phyloP scores from a whole-genome alignment of 1,140 invertebrate species.

The Nephila pilipes region DNA sequence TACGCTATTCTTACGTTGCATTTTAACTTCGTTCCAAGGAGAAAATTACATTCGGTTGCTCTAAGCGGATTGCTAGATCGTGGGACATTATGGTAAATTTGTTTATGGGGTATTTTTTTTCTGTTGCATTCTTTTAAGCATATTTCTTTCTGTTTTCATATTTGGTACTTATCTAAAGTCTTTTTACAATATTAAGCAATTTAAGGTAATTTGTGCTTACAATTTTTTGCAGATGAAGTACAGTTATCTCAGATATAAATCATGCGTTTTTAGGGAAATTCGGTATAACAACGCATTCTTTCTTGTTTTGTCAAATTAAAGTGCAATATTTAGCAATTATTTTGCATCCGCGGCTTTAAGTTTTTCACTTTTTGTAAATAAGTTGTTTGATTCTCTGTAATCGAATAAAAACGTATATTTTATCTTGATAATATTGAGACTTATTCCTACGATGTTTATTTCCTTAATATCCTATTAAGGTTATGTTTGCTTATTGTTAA shows the following conservation, averaged over 20 bases:
- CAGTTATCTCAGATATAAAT: not conserved
- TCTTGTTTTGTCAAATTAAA: not conserved
- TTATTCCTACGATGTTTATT: too few species aligned
- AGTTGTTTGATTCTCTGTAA: not conserved
- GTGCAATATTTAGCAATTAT: not conserved
- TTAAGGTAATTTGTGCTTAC: slow-evolving; percentile 13
- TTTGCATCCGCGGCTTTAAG: not conserved
- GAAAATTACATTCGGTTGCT: slow-evolving; percentile 59
- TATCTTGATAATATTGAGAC: too few species aligned
- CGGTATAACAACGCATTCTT: not conserved
- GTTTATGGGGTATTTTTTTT: slow-evolving; percentile 54
- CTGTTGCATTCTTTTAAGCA: not conserved
- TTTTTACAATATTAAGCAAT: slow-evolving; percentile 46
- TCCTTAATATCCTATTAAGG: too few species aligned
- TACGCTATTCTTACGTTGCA: slow-evolving; percentile 44
- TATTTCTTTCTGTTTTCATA: not conserved
- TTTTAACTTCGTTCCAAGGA: slow-evolving; percentile 62
- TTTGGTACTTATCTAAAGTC: slow-evolving; percentile 29
- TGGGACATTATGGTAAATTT: slow-evolving; percentile 68
- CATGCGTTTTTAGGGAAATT: not conserved
- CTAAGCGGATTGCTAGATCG: slow-evolving; percentile 64
- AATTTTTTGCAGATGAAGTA: slow-evolving; percentile 10
- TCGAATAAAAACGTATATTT: too few species aligned
- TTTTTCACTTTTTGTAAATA: not conserved
- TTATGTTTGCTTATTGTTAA: too few species aligned